Conservation (phyloP, 2,888 invertebrate species). For the Pristionchus mayeri region DNA sequence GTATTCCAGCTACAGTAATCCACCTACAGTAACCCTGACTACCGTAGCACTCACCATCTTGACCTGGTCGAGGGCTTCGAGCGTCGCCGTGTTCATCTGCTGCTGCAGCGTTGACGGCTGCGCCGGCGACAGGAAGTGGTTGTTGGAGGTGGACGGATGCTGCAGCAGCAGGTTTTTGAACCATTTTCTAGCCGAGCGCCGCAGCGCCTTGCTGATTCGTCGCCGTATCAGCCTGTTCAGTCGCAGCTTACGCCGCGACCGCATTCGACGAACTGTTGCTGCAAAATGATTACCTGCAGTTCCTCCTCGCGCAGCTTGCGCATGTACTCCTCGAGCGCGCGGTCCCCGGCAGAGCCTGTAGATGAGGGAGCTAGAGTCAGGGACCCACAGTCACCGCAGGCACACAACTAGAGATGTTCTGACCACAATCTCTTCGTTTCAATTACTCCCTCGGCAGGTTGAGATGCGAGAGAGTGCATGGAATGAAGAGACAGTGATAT, state of each 20-base stretch:
- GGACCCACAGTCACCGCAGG: not conserved
- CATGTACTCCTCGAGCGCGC: conserved; percentile 48
- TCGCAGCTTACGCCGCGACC: not conserved
- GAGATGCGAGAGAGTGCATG: too few species aligned
- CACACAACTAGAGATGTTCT: not conserved
- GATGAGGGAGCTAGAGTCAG: not conserved
- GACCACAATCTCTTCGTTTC: not conserved
- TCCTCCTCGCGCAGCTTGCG: conserved; percentile 44
- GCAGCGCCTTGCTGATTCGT: not conserved
- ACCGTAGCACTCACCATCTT: conserved; percentile 35
- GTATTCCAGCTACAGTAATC: not conserved
- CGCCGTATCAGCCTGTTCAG: not conserved
- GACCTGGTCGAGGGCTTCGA: conserved; percentile 24
- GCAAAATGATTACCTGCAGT: conserved; percentile 10
- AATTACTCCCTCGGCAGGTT: too few species aligned
- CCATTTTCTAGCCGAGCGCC: not conserved
- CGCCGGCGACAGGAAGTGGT: not conserved
- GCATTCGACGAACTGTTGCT: not conserved
- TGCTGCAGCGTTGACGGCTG: not conserved
- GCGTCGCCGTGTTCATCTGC: not conserved
- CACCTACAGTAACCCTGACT: not conserved
- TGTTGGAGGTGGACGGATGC: conserved; percentile 22
- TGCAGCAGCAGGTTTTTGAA: not conserved
- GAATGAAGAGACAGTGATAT: too few species aligned
- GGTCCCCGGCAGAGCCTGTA: conserved; percentile 39